Evolutionary conservation across 2,797 vertebrate species (phyloP).

Genomic region (Acanthopagrus latus): DNA sequence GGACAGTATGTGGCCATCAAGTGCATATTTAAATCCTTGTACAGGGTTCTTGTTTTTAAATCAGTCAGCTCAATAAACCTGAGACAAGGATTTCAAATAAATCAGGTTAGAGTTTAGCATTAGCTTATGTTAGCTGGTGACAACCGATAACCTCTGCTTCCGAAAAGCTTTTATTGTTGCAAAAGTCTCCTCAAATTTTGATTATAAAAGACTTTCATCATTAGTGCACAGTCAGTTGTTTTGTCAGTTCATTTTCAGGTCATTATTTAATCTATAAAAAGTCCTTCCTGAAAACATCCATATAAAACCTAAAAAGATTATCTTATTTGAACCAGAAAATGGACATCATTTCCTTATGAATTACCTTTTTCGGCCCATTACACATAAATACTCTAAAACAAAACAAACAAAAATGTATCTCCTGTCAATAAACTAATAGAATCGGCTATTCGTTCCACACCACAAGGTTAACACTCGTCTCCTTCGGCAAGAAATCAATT

Average conservation of each 20-base stretch:
- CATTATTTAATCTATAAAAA: background rate
- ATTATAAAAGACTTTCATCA: background rate
- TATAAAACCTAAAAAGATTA: no score
- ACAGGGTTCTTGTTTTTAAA: no score
- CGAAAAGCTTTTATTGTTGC: no score
- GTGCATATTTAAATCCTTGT: no score
- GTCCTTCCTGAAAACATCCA: background rate
- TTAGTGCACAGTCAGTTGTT: background rate
- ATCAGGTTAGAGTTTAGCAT: background rate
- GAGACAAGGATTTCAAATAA: no score
- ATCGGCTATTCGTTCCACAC: background rate
- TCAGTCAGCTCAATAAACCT: no score
- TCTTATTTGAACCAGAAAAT: no score
- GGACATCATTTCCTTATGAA: background rate
- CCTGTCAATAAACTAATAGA: background rate
- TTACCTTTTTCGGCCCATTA: background rate
- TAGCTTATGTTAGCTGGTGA: no score
- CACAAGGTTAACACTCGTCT: background rate
- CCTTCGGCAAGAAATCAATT: conserved; percentile 19
- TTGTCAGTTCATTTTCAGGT: background rate
- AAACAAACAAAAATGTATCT: background rate
- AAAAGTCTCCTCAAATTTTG: no score
- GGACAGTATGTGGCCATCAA: background rate
- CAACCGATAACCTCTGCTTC: no score
- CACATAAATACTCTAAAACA: background rate